A percentile compares a stretch with the other conserved stretches of the same genome.
These are phyloP conservation scores for Diorhabda carinulata DNA, from an alignment of 1,140 invertebrate genomes.

Conservation along the genomic window DNA sequence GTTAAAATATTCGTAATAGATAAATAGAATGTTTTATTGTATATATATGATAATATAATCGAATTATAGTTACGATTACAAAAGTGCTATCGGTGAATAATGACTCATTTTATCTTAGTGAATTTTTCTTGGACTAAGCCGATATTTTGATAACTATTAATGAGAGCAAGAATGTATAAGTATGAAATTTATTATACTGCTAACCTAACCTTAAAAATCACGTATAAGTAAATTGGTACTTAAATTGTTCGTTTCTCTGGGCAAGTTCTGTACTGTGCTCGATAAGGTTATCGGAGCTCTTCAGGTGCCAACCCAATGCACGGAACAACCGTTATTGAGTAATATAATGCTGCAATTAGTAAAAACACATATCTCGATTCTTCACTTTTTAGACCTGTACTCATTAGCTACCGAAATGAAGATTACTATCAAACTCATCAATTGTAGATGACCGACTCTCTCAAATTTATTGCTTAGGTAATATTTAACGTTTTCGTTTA, in stretches of 20 bases:
- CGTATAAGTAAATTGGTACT: too few species aligned
- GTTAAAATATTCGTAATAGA: too few species aligned
- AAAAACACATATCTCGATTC: conserved; percentile 31
- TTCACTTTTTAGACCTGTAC: conserved; percentile 21
- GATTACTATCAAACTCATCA: conserved; percentile 10
- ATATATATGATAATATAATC: too few species aligned
- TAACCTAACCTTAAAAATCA: too few species aligned
- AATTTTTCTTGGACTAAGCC: too few species aligned
- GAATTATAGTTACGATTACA: too few species aligned
- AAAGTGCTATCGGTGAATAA: too few species aligned
- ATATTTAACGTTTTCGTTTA: background rate
- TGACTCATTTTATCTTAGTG: too few species aligned
- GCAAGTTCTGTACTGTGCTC: conserved; percentile 24
- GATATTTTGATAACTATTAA: too few species aligned
- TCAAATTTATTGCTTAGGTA: background rate
- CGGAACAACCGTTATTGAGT: conserved; percentile 40
- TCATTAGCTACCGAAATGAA: conserved; percentile 32
- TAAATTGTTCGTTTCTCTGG: background rate
- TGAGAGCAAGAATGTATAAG: too few species aligned
- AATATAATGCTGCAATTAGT: conserved; percentile 41
- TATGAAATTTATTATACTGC: too few species aligned
- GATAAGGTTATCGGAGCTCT: conserved; percentile 44
- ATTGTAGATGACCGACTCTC: conserved; percentile 2
- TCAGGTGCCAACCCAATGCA: conserved; percentile 36
- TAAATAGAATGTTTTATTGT: too few species aligned